Conservation (phyloP, 2,113 vertebrate genomes). For the Amazona guildingii region DNA sequence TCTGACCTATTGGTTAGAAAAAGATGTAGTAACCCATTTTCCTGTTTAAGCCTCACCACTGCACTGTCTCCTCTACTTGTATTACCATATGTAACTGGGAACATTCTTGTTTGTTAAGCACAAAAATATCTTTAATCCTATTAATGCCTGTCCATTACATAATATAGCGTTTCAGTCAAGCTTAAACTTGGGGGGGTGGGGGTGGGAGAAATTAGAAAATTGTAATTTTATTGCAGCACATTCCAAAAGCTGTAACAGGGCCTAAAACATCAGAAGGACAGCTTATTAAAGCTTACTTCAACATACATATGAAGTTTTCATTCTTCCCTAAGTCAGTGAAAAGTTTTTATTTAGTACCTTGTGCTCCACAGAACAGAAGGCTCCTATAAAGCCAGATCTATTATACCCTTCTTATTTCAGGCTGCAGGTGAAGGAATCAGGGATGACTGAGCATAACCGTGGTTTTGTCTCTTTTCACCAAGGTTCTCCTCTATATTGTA, state of each 20-base stretch:
- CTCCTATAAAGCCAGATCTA: not conserved
- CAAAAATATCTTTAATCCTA: not conserved
- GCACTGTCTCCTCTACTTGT: not conserved
- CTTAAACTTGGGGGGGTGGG: not conserved
- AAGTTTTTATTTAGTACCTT: not conserved
- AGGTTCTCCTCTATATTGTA: not conserved
- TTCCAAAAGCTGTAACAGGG: not conserved
- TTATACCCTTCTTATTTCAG: not conserved
- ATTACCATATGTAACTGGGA: not conserved
- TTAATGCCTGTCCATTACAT: not conserved
- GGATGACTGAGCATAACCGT: not conserved
- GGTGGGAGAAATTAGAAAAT: not conserved
- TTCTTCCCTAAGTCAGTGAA: not conserved
- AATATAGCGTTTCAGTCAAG: not conserved
- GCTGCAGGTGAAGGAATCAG: not conserved
- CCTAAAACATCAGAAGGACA: not conserved
- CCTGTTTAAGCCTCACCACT: not conserved
- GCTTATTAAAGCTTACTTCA: not conserved
- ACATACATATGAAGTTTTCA: not conserved
- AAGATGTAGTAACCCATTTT: not conserved
- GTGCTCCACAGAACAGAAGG: not conserved
- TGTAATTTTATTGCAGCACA: not conserved
- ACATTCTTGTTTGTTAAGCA: not conserved
- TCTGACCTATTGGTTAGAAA: not conserved
- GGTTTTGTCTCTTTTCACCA: not conserved